A percentile compares a stretch with the other conserved stretches of the same genome.
phyloP scores from a whole-genome alignment of 2,113 vertebrate species.

The Ammodytes dubius region DNA sequence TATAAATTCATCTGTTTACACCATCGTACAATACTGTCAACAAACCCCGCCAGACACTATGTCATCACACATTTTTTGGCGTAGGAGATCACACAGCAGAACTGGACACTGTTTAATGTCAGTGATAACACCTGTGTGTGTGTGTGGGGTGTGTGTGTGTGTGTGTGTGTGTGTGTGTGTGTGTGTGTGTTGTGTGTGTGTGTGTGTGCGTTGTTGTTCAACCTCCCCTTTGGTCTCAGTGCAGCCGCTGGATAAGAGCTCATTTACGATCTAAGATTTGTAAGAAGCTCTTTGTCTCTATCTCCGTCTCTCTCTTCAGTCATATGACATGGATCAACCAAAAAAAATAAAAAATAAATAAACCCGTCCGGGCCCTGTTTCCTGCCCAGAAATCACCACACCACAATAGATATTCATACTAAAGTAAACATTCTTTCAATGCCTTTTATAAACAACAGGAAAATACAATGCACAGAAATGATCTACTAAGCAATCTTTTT shows the following conservation, averaged over 20 bases:
- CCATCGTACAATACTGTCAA: neutral
- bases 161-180: no score
- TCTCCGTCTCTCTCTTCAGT: conserved; percentile 52
- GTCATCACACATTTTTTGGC: neutral
- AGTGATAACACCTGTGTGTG: conserved; percentile 16
- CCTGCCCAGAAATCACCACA: conserved; percentile 53
- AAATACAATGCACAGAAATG: neutral
- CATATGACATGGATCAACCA: conserved; percentile 75
- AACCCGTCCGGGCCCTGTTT: conserved; percentile 49
- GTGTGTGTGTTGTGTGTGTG: no score
- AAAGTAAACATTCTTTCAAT: conserved; percentile 16
- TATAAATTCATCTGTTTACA: neutral
- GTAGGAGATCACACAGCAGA: neutral
- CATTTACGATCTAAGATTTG: conserved; percentile 46
- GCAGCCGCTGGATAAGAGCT: conserved; percentile 56
- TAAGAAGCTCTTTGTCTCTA: conserved; percentile 74
- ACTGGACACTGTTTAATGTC: neutral
- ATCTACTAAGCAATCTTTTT: neutral
- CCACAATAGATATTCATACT: conserved; percentile 42
- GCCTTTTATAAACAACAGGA: conserved; percentile 14
- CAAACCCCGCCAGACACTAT: no score
- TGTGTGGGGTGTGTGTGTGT: neutral
- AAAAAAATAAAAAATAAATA: conserved; percentile 20
- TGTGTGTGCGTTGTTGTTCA: no score
- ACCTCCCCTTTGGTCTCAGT: conserved; percentile 13